These are phyloP conservation scores for Zaprionus nigranus DNA, from an alignment of 1,140 invertebrate species.

Conservation along the genomic window DNA sequence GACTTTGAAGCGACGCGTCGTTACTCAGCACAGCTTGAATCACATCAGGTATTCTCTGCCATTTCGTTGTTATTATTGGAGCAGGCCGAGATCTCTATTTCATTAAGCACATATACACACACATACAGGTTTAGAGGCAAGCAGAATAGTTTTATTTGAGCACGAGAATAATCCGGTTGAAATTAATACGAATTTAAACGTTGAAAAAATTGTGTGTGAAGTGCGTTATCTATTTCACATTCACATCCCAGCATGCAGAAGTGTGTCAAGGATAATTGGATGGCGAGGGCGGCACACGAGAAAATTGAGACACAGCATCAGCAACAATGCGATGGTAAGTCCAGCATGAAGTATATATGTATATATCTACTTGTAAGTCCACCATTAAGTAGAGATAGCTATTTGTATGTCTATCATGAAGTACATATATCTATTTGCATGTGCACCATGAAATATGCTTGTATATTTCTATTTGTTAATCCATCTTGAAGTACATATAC, in stretches of 20 bases:
- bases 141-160: conserved; percentile 26
- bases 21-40: neutral
- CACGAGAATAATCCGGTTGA: conserved; percentile 24
- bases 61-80: neutral
- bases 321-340: conserved; percentile 50
- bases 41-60: conserved; percentile 12
- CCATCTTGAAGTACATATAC: no score
- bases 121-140: conserved; percentile 4
- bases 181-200: conserved; percentile 23
- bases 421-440: neutral
- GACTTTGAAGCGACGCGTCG: neutral
- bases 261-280: conserved; percentile 61
- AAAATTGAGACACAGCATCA: conserved; percentile 42
- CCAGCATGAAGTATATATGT: no score
- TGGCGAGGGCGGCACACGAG: conserved; percentile 27
- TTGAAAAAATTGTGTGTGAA: conserved; percentile 34
- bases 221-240: conserved; percentile 18
- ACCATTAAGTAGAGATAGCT: no score
- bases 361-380: neutral
- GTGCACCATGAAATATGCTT: no score
- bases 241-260: conserved; percentile 54
- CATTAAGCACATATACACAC: conserved; percentile 17
- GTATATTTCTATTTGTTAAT: no score
- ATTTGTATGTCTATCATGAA: no score
- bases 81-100: conserved; percentile 18